Evolutionary conservation across 2,888 invertebrate species (phyloP).

Genomic region (Oxyteleia sp.): DNA sequence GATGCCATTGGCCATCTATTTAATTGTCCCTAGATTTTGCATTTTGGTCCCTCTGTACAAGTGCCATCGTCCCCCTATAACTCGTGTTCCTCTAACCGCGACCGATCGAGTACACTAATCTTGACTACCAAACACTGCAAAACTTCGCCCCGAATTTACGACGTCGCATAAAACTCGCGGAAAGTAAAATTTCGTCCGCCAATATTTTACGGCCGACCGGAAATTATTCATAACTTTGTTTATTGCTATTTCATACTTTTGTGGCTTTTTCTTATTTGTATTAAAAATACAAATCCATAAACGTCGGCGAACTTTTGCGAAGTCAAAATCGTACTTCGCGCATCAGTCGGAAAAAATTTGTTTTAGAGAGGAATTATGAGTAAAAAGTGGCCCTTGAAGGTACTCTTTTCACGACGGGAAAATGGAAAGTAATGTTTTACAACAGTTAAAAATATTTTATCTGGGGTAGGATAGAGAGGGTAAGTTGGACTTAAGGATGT

Average conservation of each 20-base stretch:
- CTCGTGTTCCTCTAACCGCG: slow-evolving; percentile 74
- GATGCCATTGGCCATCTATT: slow-evolving; percentile 73
- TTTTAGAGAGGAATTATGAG: neutral
- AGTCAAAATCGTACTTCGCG: slow-evolving; percentile 3
- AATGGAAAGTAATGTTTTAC: too few relatives aligned
- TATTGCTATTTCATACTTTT: slow-evolving; percentile 41
- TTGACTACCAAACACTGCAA: slow-evolving; percentile 64
- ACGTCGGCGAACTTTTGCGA: slow-evolving; percentile 8
- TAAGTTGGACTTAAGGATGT: too few relatives aligned
- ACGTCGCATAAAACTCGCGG: slow-evolving; percentile 57
- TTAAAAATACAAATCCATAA: slow-evolving; percentile 39
- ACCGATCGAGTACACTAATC: slow-evolving; percentile 75
- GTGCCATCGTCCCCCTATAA: slow-evolving; percentile 64
- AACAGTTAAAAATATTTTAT: too few relatives aligned
- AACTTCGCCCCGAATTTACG: slow-evolving; percentile 65
- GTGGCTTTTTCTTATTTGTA: slow-evolving; percentile 15
- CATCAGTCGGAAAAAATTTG: slow-evolving; percentile 1
- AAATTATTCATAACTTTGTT: slow-evolving; percentile 58
- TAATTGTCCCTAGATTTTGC: slow-evolving; percentile 75
- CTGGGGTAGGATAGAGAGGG: too few relatives aligned
- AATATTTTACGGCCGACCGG: slow-evolving; percentile 29
- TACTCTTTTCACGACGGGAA: neutral
- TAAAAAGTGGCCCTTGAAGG: too few relatives aligned
- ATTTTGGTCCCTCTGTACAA: slow-evolving; percentile 69
- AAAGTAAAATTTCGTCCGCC: slow-evolving; percentile 45